These are phyloP conservation scores for Laodelphax striatellus DNA, from an alignment of 1,140 invertebrate species.

Conservation along the genomic window DNA sequence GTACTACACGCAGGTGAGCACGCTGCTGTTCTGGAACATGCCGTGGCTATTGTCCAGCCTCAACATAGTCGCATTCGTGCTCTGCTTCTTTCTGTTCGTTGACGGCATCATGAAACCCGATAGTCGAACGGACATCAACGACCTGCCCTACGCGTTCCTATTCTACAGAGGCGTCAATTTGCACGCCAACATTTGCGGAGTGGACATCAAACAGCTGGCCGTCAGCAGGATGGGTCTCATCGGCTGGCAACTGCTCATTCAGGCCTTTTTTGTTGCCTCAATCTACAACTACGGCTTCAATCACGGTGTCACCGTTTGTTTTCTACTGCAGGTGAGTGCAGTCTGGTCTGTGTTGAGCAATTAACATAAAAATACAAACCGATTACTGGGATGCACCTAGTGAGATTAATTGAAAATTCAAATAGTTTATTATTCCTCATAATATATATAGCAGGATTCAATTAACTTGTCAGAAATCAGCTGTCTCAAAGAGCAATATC, in stretches of 20 bases:
- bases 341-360: too few species aligned
- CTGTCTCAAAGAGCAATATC: too few species aligned
- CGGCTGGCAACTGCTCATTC: conserved; percentile 41
- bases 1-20: conserved; percentile 23
- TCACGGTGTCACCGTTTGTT: conserved; percentile 32
- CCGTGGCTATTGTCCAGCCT: conserved; percentile 37
- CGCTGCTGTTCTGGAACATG: conserved; percentile 35
- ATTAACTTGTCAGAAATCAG: too few species aligned
- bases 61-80: conserved; percentile 36
- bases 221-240: conserved; percentile 44
- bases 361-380: too few species aligned
- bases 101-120: conserved; percentile 31
- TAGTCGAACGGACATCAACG: conserved; percentile 3
- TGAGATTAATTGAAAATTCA: too few species aligned
- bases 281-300: conserved; percentile 33
- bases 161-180: conserved; percentile 47
- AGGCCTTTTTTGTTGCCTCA: conserved; percentile 29
- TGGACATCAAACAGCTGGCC: conserved; percentile 37
- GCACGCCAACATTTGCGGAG: conserved; percentile 38
- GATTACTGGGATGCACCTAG: too few species aligned
- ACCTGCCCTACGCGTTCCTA: conserved; percentile 35
- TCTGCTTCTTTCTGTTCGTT: conserved; percentile 36
- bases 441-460: too few species aligned
- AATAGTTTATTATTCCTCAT: too few species aligned
- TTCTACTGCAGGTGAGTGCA: conserved; percentile 13